Conservation (phyloP, 1,140 invertebrate genomes). For the Drepana arcuata region DNA sequence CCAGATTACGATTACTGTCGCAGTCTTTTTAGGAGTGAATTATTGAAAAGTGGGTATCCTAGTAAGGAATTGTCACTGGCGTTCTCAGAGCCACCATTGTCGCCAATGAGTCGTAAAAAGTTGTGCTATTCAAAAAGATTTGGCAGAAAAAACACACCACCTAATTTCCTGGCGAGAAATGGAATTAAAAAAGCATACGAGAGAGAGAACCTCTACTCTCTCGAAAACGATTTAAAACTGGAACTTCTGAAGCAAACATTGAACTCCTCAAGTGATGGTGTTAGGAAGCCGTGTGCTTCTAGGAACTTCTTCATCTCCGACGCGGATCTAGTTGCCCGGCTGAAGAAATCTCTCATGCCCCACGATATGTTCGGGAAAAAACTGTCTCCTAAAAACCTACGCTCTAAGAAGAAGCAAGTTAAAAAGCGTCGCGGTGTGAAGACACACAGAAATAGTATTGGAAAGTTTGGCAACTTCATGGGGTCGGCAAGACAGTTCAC, state of each 20-base stretch:
- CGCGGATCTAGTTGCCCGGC: slow-evolving; percentile 53
- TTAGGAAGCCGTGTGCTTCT: slow-evolving; percentile 58
- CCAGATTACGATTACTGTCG: slow-evolving; percentile 77
- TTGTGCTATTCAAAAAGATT: slow-evolving; percentile 52
- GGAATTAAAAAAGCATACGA: slow-evolving; percentile 58
- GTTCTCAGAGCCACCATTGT: slow-evolving; percentile 54
- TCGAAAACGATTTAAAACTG: slow-evolving; percentile 63
- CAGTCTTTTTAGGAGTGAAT: slow-evolving; percentile 73
- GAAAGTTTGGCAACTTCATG: slow-evolving; percentile 69
- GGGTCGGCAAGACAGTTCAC: slow-evolving; percentile 67
- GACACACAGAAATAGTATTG: slow-evolving; percentile 59
- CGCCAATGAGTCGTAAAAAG: slow-evolving; percentile 46
- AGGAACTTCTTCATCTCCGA: slow-evolving; percentile 68
- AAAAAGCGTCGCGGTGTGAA: slow-evolving; percentile 57
- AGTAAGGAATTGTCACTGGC: slow-evolving; percentile 69
- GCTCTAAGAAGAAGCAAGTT: slow-evolving; percentile 61
- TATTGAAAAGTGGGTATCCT: slow-evolving; percentile 70
- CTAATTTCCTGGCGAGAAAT: slow-evolving; percentile 50
- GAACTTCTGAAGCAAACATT: slow-evolving; percentile 59
- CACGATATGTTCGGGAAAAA: slow-evolving; percentile 62
- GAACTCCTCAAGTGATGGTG: slow-evolving; percentile 57
- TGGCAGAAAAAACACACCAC: slow-evolving; percentile 44
- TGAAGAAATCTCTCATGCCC: slow-evolving; percentile 62
- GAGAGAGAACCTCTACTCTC: slow-evolving; percentile 59
- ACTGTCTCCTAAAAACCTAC: slow-evolving; percentile 63